These are phyloP conservation scores for Tubiluchus corallicola DNA, from an alignment of 2,888 invertebrate species.

Conservation along the genomic window DNA sequence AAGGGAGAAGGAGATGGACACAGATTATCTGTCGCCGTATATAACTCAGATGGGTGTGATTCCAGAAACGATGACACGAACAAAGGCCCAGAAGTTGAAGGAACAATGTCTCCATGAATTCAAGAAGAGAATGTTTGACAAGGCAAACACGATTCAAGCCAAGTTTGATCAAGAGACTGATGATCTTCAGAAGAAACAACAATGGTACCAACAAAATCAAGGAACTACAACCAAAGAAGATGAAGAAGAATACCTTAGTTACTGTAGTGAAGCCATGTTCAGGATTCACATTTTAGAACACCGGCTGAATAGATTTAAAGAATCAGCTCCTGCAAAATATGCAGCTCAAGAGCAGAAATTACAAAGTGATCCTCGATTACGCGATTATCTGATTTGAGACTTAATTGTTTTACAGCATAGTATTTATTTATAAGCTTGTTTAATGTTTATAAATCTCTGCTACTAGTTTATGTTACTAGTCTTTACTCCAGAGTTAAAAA, in stretches of 20 bases:
- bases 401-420: no score
- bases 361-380: no score
- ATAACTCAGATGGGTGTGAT: conserved; percentile 21
- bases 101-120: conserved; percentile 28
- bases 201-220: conserved; percentile 32
- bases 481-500: no score
- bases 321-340: no score
- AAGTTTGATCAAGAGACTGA: conserved; percentile 30
- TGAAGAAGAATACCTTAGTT: conserved; percentile 29
- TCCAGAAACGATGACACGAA: conserved; percentile 22
- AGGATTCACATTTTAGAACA: conserved; percentile 29
- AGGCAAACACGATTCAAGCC: conserved; percentile 30
- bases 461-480: no score
- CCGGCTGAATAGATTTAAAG: conserved; percentile 29
- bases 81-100: conserved; percentile 25
- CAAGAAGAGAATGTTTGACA: conserved; percentile 27
- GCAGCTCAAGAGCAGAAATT: no score
- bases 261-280: conserved; percentile 30
- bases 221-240: conserved; percentile 30
- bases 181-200: conserved; percentile 29
- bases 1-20: conserved; percentile 27
- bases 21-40: conserved; percentile 31
- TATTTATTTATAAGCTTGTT: no score
- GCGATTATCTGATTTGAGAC: no score
- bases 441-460: no score